These are phyloP conservation scores for Drosophila barbarae DNA, from an alignment of 2,888 invertebrate species.

Conservation along the genomic window DNA sequence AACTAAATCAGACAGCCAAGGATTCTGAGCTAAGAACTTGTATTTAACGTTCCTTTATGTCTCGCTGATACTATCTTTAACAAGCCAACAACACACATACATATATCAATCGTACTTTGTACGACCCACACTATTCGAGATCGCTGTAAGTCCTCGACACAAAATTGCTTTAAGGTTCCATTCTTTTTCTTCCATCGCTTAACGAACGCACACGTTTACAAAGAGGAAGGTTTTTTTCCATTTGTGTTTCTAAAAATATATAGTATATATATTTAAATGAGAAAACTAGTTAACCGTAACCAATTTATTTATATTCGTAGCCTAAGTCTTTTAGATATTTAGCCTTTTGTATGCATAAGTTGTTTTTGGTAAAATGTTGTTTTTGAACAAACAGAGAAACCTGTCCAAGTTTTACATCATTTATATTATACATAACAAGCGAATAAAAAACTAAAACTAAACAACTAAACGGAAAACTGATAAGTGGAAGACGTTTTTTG, in stretches of 20 bases:
- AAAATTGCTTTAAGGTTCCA: conserved; percentile 18
- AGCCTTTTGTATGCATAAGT: conserved; percentile 35
- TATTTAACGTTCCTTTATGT: conserved; percentile 44
- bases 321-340: conserved; percentile 35
- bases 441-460: conserved; percentile 8
- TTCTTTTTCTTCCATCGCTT: conserved; percentile 33
- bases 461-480: conserved; percentile 28
- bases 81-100: conserved; percentile 6
- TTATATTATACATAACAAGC: conserved; percentile 32
- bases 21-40: conserved; percentile 28
- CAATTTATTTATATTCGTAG: conserved; percentile 38
- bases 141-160: conserved; percentile 22
- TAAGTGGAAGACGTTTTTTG: conserved; percentile 23
- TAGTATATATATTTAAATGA: conserved; percentile 17
- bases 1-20: conserved; percentile 24
- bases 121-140: conserved; percentile 7
- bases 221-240: conserved; percentile 25
- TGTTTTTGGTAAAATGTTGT: conserved; percentile 44
- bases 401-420: conserved; percentile 63
- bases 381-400: conserved; percentile 29
- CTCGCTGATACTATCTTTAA: conserved; percentile 16
- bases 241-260: conserved; percentile 20
- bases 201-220: conserved; percentile 17
- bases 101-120: conserved; percentile 43
- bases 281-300: conserved; percentile 12